Percentiles rank a stretch among this genome's conserved stretches.
These are phyloP conservation scores for Chaenogobius annularis DNA, from an alignment of 2,113 vertebrate genomes.

Conservation along the genomic window DNA sequence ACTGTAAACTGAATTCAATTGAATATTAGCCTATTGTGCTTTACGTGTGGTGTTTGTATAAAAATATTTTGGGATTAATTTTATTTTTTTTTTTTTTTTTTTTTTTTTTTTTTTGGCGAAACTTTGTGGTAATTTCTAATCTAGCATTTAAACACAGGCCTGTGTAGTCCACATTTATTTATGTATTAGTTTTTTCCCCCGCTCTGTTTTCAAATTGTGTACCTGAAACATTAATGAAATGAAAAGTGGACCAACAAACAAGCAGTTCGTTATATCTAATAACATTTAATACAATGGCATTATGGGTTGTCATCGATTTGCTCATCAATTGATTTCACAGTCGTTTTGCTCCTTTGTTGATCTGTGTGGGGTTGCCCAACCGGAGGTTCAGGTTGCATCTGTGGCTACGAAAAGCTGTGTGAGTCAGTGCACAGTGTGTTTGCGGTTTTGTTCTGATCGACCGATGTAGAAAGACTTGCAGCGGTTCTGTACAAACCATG, in stretches of 20 bases:
- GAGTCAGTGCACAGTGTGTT: constrained; percentile 20
- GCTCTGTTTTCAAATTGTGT: constrained; percentile 22
- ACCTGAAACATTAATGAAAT: constrained; percentile 36
- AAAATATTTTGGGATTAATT: neutral
- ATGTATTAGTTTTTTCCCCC: neutral
- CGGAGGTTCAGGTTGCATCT: constrained; percentile 70
- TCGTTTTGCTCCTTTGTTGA: constrained; percentile 74
- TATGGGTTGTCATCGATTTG: constrained; percentile 60
- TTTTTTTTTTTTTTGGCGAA: neutral
- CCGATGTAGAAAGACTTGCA: constrained; percentile 40
- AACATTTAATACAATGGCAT: constrained; percentile 57
- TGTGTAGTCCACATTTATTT: neutral
- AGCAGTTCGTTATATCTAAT: constrained; percentile 62
- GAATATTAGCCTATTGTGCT: neutral
- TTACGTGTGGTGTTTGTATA: neutral
- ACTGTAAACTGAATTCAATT: too few relatives aligned
- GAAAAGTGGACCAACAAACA: constrained; percentile 35
- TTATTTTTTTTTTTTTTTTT: neutral
- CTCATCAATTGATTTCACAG: constrained; percentile 76
- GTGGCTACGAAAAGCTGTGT: constrained; percentile 47
- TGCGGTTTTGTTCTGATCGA: constrained; percentile 67
- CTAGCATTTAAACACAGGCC: neutral
- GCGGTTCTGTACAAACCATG: constrained; percentile 50
- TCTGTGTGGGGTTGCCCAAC: constrained; percentile 68
- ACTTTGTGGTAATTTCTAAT: neutral